These are phyloP conservation scores for Pilophorus perplexus DNA, from an alignment of 2,888 invertebrate genomes.

Conservation along the genomic window DNA sequence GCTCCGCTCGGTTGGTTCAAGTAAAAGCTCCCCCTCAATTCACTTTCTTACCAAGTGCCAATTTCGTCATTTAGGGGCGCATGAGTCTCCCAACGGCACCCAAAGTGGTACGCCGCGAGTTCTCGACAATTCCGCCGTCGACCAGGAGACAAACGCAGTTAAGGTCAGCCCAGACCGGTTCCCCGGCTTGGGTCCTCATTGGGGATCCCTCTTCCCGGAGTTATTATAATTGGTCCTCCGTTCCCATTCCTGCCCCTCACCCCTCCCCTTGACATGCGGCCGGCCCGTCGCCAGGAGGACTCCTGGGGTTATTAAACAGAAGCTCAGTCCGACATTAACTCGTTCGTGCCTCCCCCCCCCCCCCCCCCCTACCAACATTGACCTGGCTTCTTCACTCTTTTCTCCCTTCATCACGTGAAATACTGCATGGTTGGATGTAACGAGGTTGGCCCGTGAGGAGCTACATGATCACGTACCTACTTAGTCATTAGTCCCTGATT, in stretches of 20 bases:
- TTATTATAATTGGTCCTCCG: constrained; percentile 24
- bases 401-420: background rate
- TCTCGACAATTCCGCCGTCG: too few species aligned
- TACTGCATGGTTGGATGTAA: background rate
- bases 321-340: constrained; percentile 17
- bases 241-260: constrained; percentile 14
- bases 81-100: too few species aligned
- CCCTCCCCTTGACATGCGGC: background rate
- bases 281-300: background rate
- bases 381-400: background rate
- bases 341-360: background rate
- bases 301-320: constrained; percentile 7
- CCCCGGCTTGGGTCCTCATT: background rate
- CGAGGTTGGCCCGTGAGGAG: background rate
- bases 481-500: too few species aligned
- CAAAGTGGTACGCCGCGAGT: too few species aligned
- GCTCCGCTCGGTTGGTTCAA: too few species aligned
- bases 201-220: background rate
- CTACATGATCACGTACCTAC: too few species aligned
- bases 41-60: too few species aligned
- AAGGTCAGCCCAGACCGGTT: constrained; percentile 28
- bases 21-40: too few species aligned
- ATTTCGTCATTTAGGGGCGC: too few species aligned
- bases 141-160: constrained; percentile 9
- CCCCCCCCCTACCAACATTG: too few species aligned